phyloP scores from a whole-genome alignment of 2,888 invertebrate genomes.

The Tortrix viridana region DNA sequence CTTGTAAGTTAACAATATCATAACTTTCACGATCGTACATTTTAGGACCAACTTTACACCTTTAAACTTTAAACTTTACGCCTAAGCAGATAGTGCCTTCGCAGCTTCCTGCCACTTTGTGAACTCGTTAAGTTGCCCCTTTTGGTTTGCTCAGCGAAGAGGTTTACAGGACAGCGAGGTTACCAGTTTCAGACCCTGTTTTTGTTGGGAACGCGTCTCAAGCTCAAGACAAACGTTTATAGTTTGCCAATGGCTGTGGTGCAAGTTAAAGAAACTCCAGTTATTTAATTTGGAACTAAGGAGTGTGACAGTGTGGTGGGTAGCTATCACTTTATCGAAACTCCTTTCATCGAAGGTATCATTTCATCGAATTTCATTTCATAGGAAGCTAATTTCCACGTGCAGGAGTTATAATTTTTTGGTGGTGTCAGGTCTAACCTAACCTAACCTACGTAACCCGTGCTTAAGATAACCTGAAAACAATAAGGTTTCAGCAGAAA shows the following conservation, averaged over 20 bases:
- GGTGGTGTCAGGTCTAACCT: too few relatives aligned
- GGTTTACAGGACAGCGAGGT: neutral
- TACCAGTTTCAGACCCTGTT: constrained; percentile 25
- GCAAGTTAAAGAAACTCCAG: neutral
- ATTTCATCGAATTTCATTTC: too few relatives aligned
- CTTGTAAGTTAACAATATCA: too few relatives aligned
- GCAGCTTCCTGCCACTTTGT: neutral
- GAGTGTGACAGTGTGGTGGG: too few relatives aligned
- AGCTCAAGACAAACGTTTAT: constrained; percentile 28
- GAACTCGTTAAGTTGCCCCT: constrained; percentile 15
- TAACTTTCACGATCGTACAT: neutral
- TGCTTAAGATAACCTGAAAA: too few relatives aligned
- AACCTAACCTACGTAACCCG: too few relatives aligned
- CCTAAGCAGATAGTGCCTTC: constrained; percentile 21
- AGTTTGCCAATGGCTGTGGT: constrained; percentile 13
- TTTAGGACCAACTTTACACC: constrained; percentile 14
- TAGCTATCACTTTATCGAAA: too few relatives aligned
- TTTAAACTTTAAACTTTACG: too few relatives aligned
- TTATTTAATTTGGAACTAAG: neutral
- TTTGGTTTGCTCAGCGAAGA: constrained; percentile 19
- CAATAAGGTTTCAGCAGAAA: too few relatives aligned
- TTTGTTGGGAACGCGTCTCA: constrained; percentile 25
- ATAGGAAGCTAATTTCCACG: too few relatives aligned
- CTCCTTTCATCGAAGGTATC: too few relatives aligned
- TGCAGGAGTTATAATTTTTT: too few relatives aligned